Evolutionary conservation across 2,888 invertebrate species (phyloP).

Genomic region (Drosophila cracens): DNA sequence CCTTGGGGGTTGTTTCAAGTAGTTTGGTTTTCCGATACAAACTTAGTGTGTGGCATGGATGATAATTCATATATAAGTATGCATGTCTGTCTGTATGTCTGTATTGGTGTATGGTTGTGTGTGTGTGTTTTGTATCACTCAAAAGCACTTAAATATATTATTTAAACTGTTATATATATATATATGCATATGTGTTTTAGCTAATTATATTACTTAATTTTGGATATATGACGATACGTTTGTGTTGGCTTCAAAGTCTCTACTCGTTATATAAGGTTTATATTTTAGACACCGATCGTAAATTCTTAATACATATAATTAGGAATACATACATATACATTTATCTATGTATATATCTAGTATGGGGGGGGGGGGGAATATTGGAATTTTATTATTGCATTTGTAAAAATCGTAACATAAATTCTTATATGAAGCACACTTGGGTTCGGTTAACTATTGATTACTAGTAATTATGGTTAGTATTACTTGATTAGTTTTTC

Average conservation of each 20-base stretch:
- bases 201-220: conserved; percentile 21
- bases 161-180: conserved; percentile 28
- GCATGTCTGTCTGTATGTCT: neutral
- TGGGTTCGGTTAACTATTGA: conserved; percentile 75
- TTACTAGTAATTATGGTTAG: conserved; percentile 46
- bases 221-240: conserved; percentile 60
- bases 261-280: conserved; percentile 54
- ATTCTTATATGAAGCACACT: conserved; percentile 83
- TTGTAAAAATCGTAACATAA: conserved; percentile 72
- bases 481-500: conserved; percentile 33
- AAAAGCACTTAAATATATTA: conserved; percentile 52
- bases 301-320: conserved; percentile 43
- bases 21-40: conserved; percentile 31
- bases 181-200: conserved; percentile 20
- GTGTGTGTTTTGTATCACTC: conserved; percentile 57
- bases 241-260: conserved; percentile 64
- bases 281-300: conserved; percentile 54
- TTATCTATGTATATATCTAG: conserved; percentile 52
- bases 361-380: conserved; percentile 21
- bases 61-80: conserved; percentile 11
- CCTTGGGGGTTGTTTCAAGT: conserved; percentile 53
- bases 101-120: conserved; percentile 24
- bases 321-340: conserved; percentile 50
- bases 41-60: conserved; percentile 22
- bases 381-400: conserved; percentile 49